phyloP scores from a whole-genome alignment of 2,888 invertebrate genomes.

The Erebia ligea region DNA sequence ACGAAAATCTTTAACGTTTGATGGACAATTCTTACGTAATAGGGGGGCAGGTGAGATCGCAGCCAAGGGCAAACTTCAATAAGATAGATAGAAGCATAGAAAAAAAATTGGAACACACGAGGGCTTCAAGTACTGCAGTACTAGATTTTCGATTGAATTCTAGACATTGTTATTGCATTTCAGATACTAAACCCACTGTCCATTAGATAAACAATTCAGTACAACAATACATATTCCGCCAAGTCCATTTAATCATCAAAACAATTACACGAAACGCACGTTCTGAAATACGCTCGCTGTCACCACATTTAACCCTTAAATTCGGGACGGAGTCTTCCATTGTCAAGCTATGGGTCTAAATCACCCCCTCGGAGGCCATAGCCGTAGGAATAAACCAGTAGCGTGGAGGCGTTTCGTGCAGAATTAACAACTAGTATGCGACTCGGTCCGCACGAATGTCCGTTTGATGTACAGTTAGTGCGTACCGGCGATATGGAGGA shows the following conservation, averaged over 20 bases:
- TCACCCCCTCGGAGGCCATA: slow-evolving; percentile 52
- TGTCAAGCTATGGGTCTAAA: slow-evolving; percentile 53
- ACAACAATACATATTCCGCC: neutral
- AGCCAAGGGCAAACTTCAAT: too few relatives aligned
- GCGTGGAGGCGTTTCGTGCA: slow-evolving; percentile 60
- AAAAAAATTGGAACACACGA: too few relatives aligned
- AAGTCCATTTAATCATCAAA: slow-evolving; percentile 12
- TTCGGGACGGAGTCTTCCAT: slow-evolving; percentile 50
- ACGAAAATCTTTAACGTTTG: too few relatives aligned
- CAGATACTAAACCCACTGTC: neutral
- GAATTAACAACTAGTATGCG: slow-evolving; percentile 62
- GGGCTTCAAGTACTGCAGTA: neutral
- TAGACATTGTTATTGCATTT: neutral
- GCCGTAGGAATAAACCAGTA: slow-evolving; percentile 62
- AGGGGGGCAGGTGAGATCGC: too few relatives aligned
- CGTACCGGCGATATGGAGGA: slow-evolving; percentile 50
- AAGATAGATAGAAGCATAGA: too few relatives aligned
- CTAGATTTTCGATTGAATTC: neutral
- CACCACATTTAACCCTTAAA: slow-evolving; percentile 47
- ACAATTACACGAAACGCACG: slow-evolving; percentile 32
- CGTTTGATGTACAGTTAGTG: slow-evolving; percentile 60
- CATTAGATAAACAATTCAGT: neutral
- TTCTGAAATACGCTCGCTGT: slow-evolving; percentile 35
- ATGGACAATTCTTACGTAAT: too few relatives aligned
- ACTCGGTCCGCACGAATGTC: slow-evolving; percentile 42